Conservation (phyloP, 2,888 invertebrate species). For the Anarsia innoxiella region DNA sequence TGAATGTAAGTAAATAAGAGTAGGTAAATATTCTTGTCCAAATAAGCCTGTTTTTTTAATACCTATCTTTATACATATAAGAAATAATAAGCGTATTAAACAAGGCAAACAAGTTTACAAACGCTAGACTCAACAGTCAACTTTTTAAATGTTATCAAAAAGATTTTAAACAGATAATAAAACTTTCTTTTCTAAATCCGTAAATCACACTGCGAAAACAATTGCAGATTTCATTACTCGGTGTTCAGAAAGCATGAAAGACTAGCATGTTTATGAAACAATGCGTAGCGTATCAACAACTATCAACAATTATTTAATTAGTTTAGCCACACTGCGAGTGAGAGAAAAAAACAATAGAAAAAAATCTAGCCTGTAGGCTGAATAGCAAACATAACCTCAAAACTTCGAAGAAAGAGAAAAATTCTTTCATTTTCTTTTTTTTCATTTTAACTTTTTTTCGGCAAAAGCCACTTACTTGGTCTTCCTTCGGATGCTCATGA, state of each 20-base stretch:
- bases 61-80: too few species aligned
- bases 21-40: too few species aligned
- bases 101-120: too few species aligned
- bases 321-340: too few species aligned
- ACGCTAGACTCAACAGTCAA: too few species aligned
- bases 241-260: conserved; percentile 1
- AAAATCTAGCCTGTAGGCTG: neutral
- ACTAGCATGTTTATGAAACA: neutral
- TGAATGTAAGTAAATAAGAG: too few species aligned
- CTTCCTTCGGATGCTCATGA: conserved; percentile 79
- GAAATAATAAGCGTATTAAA: too few species aligned
- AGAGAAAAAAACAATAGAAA: neutral
- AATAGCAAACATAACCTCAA: conserved; percentile 24
- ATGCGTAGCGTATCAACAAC: too few species aligned
- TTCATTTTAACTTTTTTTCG: conserved; percentile 18
- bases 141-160: too few species aligned
- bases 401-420: conserved; percentile 14
- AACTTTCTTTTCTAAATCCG: neutral
- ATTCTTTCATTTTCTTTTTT: conserved; percentile 11
- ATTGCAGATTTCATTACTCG: neutral
- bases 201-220: neutral
- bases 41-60: too few species aligned
- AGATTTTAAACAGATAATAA: too few species aligned
- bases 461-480: conserved; percentile 75
- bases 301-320: neutral